Evolutionary conservation across 2,888 invertebrate species (phyloP).

Genomic region (Gymnoscelis rufifasciata): DNA sequence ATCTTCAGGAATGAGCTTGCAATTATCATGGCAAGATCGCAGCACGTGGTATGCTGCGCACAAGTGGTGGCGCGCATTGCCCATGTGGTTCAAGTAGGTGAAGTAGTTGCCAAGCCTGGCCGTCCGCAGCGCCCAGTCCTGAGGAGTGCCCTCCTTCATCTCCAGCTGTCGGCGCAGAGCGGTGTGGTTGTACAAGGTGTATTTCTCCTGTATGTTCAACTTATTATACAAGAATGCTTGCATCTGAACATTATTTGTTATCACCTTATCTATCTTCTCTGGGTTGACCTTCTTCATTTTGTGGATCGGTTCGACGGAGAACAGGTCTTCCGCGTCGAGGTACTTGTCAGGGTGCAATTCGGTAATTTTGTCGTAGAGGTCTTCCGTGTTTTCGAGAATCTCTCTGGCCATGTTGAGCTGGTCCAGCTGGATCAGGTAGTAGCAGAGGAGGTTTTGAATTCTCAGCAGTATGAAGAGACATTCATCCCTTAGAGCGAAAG

Average conservation of each 20-base stretch:
- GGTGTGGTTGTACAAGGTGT: slow-evolving; percentile 76
- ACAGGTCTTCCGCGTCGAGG: slow-evolving; percentile 77
- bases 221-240: slow-evolving; percentile 80
- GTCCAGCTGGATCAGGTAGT: slow-evolving; percentile 75
- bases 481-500: slow-evolving; percentile 51
- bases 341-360: slow-evolving; percentile 49
- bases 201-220: slow-evolving; percentile 71
- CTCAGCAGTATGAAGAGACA: slow-evolving; percentile 75
- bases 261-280: slow-evolving; percentile 76
- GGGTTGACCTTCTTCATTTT: slow-evolving; percentile 59
- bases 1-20: slow-evolving; percentile 67
- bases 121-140: slow-evolving; percentile 78
- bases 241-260: slow-evolving; percentile 82
- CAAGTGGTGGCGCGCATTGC: slow-evolving; percentile 82
- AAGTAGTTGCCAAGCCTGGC: slow-evolving; percentile 77
- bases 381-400: slow-evolving; percentile 71
- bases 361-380: slow-evolving; percentile 60
- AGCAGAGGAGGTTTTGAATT: slow-evolving; percentile 79
- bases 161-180: slow-evolving; percentile 78
- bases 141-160: slow-evolving; percentile 76
- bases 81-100: slow-evolving; percentile 58
- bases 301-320: slow-evolving; percentile 50
- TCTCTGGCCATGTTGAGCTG: slow-evolving; percentile 65
- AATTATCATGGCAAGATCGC: slow-evolving; percentile 74
- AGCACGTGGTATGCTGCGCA: slow-evolving; percentile 80